Evolutionary conservation across 2,888 invertebrate species (phyloP), one percentile per base, ranked within the genome.

Genomic region (Trypoxylon attenuatum): DNA sequence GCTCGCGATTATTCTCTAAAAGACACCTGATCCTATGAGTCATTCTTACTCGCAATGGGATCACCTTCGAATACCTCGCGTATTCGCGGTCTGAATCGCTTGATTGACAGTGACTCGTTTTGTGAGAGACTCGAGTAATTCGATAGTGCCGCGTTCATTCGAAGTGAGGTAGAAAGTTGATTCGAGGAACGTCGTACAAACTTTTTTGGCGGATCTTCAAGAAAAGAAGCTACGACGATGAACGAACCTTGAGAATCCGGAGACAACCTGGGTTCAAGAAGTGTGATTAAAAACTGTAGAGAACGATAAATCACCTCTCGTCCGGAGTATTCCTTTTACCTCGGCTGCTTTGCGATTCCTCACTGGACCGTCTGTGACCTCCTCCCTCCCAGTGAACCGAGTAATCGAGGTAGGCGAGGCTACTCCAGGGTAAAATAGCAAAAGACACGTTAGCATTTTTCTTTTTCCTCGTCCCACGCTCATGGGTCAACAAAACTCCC

Each of bases 371-470:
- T n/a, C n/a, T n/a, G n/a, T n/a, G n/a, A n/a, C n/a, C n/a, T n/a
- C n/a, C n/a, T n/a, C n/a, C n/a, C n/a, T n/a, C n/a, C n/a, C 33
- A 10, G 13, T 4, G 1, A 1, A 16, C 23, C 22, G 29, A 25
- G 41, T 58, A 52, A 43, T 60, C 60, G 66, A 53, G 62, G 52
- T 58, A 47, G 4, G 38, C 53, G 46, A 38, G 27, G 56, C 65
- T 56, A 69, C 62, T 60, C 60, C 66, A 53, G 62, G 62, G 58
- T 54, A 50, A 65, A 77, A 76, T 79, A 80, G 72, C 73, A 80
- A 81, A 81, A 80, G 81, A 81, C 80, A 80, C 71, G 47, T 74
- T 77, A 80, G 80, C 81, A 81, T 81, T 82, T 81, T 70, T 59
- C 72, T 73, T 60, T 39, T 21, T 55, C 16, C 55, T 50, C 58